Base-by-base conservation (phyloP, 2,888 invertebrate genomes). In the Eilema depressum region DNA sequence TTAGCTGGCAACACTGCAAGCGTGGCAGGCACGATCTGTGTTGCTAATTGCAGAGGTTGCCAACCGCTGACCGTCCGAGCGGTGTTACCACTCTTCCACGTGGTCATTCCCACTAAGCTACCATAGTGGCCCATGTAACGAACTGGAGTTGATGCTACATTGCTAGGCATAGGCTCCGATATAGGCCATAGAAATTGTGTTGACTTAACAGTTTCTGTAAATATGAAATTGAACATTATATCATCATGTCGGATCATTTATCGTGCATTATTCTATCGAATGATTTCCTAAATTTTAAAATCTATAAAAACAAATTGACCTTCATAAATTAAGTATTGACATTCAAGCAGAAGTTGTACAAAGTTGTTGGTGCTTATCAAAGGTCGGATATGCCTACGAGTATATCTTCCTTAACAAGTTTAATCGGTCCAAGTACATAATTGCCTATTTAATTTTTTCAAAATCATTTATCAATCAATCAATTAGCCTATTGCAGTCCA, bases 11-110 rank as follows among this genome's bases (percentile, higher is more conserved):
- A 91, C 30, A 97, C 94, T 0, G 98, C 98, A 37, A 98, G 95
- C 0, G 98, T 97, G 0, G 98, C 97, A 0, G 98, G 98, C 77
- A 98, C 97, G n/a, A 98, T 91, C 92, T 98, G 98, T n/a, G 98
- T 98, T 17, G 98, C 97, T 71, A 98, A 95, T 72, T 98, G 96
- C 70, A 98, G 91, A 0, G 97, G 98, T 90, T 98, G 98, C 93
- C 98, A 98, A 23, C 98, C 98, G 86, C 97, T 97, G 77, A 97
- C 96, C 4, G 93, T 86, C 2, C 95, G 95, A 25, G 95, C 94
- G 76, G 96, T 95, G 73, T 92, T 92, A 71, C 96, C 96, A 23
- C 96, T 96, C 80, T 96, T 95, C 79, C 96, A 94, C 26, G 97
- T 96, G 7, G 96, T 96, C 70, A 97, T 96, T 0, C 98, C 98